phyloP scores from a whole-genome alignment of 2,797 vertebrate genomes.

The Sciaenops ocellatus region DNA sequence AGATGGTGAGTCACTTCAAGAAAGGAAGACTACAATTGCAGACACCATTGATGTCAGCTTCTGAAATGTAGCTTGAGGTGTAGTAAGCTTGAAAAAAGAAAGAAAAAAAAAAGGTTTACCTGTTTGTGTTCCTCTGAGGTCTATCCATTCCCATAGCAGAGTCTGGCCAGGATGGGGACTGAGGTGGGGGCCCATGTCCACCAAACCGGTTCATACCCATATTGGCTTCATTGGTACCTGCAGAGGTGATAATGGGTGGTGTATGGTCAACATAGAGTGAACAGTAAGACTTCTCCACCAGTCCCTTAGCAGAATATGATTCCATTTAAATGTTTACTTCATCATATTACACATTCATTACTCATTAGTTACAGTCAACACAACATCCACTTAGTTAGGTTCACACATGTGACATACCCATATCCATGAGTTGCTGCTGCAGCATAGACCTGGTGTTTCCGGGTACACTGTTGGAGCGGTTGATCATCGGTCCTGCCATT shows the following conservation, averaged over 20 bases:
- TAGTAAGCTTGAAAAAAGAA: not conserved
- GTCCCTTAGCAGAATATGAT: not conserved
- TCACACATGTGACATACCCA: conserved; percentile 85
- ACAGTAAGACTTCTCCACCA: not conserved
- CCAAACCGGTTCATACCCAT: conserved; percentile 90
- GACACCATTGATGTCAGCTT: not conserved
- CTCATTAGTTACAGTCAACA: not conserved
- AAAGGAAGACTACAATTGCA: not conserved
- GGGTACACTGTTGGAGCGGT: conserved; percentile 90
- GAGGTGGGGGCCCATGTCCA: conserved; percentile 87
- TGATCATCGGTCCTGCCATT: conserved; percentile 85
- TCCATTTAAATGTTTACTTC: not conserved
- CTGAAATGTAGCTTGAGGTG: conserved; percentile 6
- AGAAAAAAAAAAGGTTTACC: too few species aligned
- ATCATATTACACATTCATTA: not conserved
- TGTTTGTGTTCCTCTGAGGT: conserved; percentile 82
- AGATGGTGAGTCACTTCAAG: conserved; percentile 4
- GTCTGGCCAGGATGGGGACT: conserved; percentile 92
- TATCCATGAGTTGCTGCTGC: conserved; percentile 93
- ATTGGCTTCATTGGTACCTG: conserved; percentile 90
- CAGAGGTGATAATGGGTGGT: not conserved
- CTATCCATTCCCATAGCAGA: conserved; percentile 88
- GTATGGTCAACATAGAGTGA: not conserved
- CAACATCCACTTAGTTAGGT: too few species aligned
- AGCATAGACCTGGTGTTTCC: conserved; percentile 85